These are phyloP conservation scores for Acronicta alni DNA, from an alignment of 2,888 invertebrate genomes.

Conservation along the genomic window DNA sequence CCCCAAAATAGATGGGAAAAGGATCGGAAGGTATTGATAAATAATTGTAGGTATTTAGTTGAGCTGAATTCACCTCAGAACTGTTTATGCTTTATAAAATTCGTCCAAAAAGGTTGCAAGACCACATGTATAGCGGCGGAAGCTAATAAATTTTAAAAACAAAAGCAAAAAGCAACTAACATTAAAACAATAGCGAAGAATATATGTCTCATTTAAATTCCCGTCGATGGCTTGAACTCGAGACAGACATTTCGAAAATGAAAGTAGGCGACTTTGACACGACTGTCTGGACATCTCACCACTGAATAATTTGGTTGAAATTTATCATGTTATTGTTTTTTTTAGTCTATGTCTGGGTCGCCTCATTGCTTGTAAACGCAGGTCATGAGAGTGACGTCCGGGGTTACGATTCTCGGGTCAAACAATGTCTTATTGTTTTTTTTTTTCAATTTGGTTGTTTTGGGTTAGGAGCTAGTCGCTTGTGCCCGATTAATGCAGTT, in stretches of 20 bases:
- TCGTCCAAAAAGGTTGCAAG: no score
- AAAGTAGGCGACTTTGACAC: slow-evolving; percentile 39
- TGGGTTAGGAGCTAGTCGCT: not conserved
- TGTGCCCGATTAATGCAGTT: not conserved
- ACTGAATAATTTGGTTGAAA: slow-evolving; percentile 16
- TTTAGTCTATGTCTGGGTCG: not conserved
- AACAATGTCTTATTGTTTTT: no score
- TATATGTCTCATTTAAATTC: slow-evolving; percentile 35
- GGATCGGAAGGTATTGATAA: no score
- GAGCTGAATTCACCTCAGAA: no score
- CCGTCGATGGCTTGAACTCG: slow-evolving; percentile 16
- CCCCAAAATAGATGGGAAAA: no score
- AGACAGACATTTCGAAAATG: slow-evolving; percentile 42
- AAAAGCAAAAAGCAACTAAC: not conserved
- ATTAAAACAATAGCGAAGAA: slow-evolving; percentile 17
- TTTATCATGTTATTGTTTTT: not conserved
- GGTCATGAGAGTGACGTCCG: no score
- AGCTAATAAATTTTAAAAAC: not conserved
- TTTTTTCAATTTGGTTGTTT: no score
- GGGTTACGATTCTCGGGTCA: not conserved
- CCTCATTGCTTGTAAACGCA: not conserved
- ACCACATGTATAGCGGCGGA: not conserved
- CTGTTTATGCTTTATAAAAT: no score
- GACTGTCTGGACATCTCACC: slow-evolving; percentile 21
- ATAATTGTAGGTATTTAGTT: no score